These are phyloP conservation scores for Paracanthobrama guichenoti DNA, from an alignment of 2,113 vertebrate species.

Conservation along the genomic window DNA sequence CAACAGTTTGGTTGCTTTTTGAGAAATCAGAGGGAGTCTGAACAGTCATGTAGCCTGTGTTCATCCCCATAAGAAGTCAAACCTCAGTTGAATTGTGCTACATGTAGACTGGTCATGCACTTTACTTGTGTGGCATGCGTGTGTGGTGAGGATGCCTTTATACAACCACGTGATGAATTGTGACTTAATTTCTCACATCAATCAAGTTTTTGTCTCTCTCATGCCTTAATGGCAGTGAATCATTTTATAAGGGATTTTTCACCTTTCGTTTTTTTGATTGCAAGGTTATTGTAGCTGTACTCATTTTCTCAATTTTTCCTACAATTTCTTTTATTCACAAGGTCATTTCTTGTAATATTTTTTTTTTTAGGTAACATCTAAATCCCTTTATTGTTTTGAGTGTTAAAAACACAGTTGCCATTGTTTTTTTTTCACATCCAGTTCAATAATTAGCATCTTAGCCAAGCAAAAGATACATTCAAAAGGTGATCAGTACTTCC, in stretches of 20 bases:
- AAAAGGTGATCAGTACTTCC: not conserved
- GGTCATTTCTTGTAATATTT: not conserved
- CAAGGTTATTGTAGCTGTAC: slow-evolving; percentile 16
- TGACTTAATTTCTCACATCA: not conserved
- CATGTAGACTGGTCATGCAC: slow-evolving; percentile 34
- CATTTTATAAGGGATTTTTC: not conserved
- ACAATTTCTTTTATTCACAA: not conserved
- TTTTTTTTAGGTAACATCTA: not conserved
- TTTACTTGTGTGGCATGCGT: slow-evolving; percentile 26
- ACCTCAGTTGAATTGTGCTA: slow-evolving; percentile 1
- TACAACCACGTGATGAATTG: not conserved
- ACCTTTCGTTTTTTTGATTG: not conserved
- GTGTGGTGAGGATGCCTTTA: slow-evolving; percentile 13
- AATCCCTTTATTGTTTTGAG: not conserved
- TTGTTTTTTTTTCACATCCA: not conserved
- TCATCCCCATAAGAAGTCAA: not conserved
- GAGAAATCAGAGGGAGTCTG: not conserved
- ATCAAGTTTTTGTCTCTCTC: not conserved
- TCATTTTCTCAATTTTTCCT: not conserved
- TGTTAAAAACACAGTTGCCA: too few relatives aligned
- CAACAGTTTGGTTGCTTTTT: not conserved
- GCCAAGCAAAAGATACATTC: not conserved
- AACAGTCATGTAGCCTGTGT: not conserved
- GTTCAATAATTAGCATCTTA: not conserved
- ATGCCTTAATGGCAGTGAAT: not conserved